phyloP scores from a whole-genome alignment of 2,888 invertebrate species.

The Rhamphomyia laevipes region DNA sequence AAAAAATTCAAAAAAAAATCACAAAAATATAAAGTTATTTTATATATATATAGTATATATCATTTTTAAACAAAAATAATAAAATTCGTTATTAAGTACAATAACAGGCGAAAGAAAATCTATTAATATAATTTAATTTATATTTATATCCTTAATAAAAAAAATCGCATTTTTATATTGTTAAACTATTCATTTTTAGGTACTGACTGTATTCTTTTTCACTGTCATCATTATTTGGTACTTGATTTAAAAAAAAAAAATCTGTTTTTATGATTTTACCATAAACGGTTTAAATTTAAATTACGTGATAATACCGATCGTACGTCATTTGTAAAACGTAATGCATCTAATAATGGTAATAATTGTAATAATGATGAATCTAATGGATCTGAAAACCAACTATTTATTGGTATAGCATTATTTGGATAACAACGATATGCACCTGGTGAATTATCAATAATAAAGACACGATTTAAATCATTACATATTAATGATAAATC shows the following conservation, averaged over 20 bases:
- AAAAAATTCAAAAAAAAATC: no score
- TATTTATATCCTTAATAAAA: no score
- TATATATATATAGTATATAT: no score
- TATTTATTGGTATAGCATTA: conserved; percentile 95
- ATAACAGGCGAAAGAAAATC: no score
- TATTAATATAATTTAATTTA: no score
- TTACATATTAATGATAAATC: conserved; percentile 87
- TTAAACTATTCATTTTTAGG: neutral
- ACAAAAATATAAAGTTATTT: no score
- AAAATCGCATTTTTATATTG: no score
- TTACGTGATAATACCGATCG: conserved; percentile 83
- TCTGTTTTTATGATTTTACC: conserved; percentile 44
- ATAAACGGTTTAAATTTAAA: conserved; percentile 73
- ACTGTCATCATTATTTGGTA: neutral
- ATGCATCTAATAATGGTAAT: conserved; percentile 87
- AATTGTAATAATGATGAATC: conserved; percentile 89
- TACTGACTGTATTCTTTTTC: neutral
- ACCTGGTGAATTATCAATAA: conserved; percentile 93
- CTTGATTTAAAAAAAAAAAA: neutral
- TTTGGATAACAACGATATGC: conserved; percentile 94
- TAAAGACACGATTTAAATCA: conserved; percentile 82
- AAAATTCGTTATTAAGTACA: no score
- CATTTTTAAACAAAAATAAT: no score
- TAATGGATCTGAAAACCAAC: conserved; percentile 94
- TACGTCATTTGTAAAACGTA: conserved; percentile 87